Base-by-base conservation (phyloP, 1,140 invertebrate genomes). In the Drosophila repleta region DNA sequence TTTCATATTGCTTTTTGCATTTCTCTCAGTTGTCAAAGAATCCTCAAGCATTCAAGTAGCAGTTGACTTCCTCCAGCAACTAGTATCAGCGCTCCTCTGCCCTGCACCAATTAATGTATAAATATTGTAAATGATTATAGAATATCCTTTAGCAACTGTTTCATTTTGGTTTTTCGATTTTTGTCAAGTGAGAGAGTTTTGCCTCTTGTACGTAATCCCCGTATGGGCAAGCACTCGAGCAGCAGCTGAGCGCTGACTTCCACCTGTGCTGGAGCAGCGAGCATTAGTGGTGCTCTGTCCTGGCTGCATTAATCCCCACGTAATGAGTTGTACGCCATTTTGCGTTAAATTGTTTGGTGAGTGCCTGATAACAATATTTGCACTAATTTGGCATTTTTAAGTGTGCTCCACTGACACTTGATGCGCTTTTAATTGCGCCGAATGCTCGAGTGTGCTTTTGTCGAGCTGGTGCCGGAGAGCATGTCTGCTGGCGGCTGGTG, bases 291-390 rank as follows among this genome's bases (percentile, higher is more conserved):
- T 43, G 35, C 41, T 26, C 21, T 46, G 65, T 58, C 73, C 43
- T n/a, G n/a, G n/a, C n/a, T 71, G 74, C 72, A 74, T 89, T 90
- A 90, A 90, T 90, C 90, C 77, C 49, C 43, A 43, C 84, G 74
- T 90, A 90, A 90, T 90, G 90, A 90, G 89, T 90, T 90, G 90
- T 90, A 90, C 90, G 90, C 89, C 90, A 90, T 90, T 90, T 90
- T 90, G 79, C 76, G 85, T 81, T 83, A 87, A 90, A 90, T 90
- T 90, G 90, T 90, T 89, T 90, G 88, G 83, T 73, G 88, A 90
- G 90, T 91, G 90, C 85, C 88, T 91, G 90, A 91, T 91, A 91
- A 91, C 90, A 91, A 91, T 91, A 83, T 91, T 91, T 91, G 90
- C 87, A 91, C 90, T 91, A 91, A 91, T 91, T 91, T 91, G 90